Base-by-base conservation (phyloP, 2,797 vertebrate species). In the Natrix natrix region DNA sequence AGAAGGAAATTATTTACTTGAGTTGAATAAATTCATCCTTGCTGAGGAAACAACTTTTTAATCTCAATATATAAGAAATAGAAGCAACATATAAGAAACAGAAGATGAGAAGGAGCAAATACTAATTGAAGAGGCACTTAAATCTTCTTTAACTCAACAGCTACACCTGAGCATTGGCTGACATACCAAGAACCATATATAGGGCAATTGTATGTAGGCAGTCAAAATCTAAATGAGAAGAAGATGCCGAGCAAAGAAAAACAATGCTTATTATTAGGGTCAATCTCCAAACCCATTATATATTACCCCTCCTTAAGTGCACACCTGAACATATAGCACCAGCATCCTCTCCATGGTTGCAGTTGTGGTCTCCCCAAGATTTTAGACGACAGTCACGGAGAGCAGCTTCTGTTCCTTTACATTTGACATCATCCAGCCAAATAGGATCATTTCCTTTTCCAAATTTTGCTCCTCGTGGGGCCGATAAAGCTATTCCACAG, bases 281-380 rank as follows among this genome's bases (percentile, higher is more conserved):
- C 87, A 59, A 37, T 57, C 16, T 88, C n/a, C 87, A 37, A 88
- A 20, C 28, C 56, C 32, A 22, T 20, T 56, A 11, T 20, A 88
- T 37, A 37, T 63, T 63, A 22, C 56, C n/a, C 17, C 11, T 74
- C 66, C 37, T 14, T 24, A 48, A 48, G 20, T 48, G n/a, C 56
- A 43, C 88, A 97, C 96, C 96, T 96, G 95, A 87, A 60, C 96
- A 97, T 54, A 95, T 8, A 28, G 93, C 97, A 0, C 95, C 61
- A 0, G 96, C 94, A 2, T 94, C 96, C 87, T 94, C 87, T 0
- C 93, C 90, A 0, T 87, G 94, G 4, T 93, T 94, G 55, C 96
- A 97, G 32, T 94, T 94, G 10, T 91, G 8, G 2, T 94, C 20
- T 7, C 26, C 91, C 48, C 83, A 5, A 14, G 86, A 24, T 0